These are phyloP conservation scores for Oplegnathus fasciatus DNA, from an alignment of 2,113 vertebrate genomes.

Conservation along the genomic window DNA sequence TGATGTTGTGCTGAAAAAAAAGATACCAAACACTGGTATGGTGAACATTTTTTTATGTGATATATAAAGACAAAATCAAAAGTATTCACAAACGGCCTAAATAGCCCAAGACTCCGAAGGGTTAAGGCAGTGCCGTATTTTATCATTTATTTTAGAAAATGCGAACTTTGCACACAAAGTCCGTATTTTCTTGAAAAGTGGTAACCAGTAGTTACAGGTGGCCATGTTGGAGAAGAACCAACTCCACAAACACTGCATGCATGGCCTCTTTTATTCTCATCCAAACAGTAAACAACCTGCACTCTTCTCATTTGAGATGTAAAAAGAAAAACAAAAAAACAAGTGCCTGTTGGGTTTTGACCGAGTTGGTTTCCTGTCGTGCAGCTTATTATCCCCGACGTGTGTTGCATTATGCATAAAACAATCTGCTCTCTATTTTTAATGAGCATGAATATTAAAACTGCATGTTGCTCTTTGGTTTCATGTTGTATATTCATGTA, in stretches of 20 bases:
- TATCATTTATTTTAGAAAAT: no score
- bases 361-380: conserved; percentile 35
- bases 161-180: neutral
- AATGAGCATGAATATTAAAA: conserved; percentile 51
- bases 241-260: neutral
- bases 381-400: conserved; percentile 22
- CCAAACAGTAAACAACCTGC: conserved; percentile 27
- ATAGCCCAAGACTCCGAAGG: no score
- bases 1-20: no score
- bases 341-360: conserved; percentile 45
- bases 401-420: conserved; percentile 52
- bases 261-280: neutral
- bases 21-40: no score
- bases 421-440: conserved; percentile 60
- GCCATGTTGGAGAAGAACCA: neutral
- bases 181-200: neutral
- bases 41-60: no score
- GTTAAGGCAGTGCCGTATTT: no score
- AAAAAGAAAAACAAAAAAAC: neutral
- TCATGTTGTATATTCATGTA: conserved; percentile 30
- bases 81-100: no score
- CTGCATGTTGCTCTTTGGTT: conserved; percentile 17
- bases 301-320: neutral
- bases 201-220: neutral
- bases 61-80: no score